A percentile compares a stretch with the other conserved stretches of the same genome.
These are phyloP conservation scores for Sula dactylatra DNA, from an alignment of 2,113 vertebrate genomes.

Conservation along the genomic window DNA sequence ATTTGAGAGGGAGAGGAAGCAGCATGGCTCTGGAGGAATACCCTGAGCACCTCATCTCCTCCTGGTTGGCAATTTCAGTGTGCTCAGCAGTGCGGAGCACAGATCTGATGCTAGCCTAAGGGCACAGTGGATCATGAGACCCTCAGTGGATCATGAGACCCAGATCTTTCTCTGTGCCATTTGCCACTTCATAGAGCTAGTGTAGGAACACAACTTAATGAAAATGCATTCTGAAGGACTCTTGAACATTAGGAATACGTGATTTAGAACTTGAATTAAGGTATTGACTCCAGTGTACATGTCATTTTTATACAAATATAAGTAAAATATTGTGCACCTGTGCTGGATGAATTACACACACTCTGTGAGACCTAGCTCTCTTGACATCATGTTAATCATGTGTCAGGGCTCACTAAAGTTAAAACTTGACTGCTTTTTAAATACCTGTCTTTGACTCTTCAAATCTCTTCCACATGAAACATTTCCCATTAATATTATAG, in stretches of 20 bases:
- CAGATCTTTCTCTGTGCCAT: not conserved
- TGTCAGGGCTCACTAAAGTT: not conserved
- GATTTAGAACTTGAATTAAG: not conserved
- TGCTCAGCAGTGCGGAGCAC: rapidly evolving
- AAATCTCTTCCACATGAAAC: not conserved
- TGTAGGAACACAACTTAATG: not conserved
- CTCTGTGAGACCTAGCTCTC: not conserved
- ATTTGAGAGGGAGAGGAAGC: not conserved
- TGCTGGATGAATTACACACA: not conserved
- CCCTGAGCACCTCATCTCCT: not conserved
- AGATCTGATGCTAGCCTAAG: not conserved
- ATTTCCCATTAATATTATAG: not conserved
- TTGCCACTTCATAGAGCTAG: not conserved
- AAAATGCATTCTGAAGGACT: not conserved
- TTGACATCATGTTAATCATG: not conserved
- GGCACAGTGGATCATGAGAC: not conserved
- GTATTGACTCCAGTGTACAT: not conserved
- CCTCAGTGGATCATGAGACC: not conserved
- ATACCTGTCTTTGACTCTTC: not conserved
- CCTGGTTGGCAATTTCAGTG: rapidly evolving
- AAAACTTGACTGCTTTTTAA: not conserved
- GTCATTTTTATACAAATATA: not conserved
- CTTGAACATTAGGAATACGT: not conserved
- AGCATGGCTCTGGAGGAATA: not conserved
- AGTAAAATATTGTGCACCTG: not conserved